Percentiles rank a stretch among this genome's conserved stretches.
Conservation (phyloP, 2,888 invertebrate genomes). For the Heliconius erato region DNA sequence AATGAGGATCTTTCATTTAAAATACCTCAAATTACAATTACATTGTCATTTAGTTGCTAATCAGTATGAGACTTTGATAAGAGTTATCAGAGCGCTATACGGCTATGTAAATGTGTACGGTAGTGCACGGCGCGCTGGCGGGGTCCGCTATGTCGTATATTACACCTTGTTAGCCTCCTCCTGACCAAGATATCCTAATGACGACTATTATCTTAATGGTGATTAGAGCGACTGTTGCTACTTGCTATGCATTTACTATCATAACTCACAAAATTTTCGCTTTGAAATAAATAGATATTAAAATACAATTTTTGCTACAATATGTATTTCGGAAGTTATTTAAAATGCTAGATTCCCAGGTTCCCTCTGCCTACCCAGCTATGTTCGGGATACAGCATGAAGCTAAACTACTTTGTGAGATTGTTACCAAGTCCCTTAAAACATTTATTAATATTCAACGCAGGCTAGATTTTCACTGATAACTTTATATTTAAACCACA, state of each 20-base stretch:
- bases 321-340: neutral
- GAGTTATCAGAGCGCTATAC: conserved; percentile 5
- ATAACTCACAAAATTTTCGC: conserved; percentile 30
- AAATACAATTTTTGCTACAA: neutral
- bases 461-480: neutral
- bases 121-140: conserved; percentile 35
- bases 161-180: conserved; percentile 59
- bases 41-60: conserved; percentile 30
- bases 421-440: too few species aligned
- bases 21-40: conserved; percentile 22
- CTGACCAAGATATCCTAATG: conserved; percentile 67
- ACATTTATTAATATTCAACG: too few species aligned
- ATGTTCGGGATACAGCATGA: too few species aligned
- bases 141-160: conserved; percentile 52
- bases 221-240: conserved; percentile 57
- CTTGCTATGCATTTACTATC: conserved; percentile 38
- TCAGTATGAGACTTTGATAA: conserved; percentile 29
- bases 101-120: conserved; percentile 35
- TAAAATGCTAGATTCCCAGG: too few species aligned
- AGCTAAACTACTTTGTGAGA: too few species aligned
- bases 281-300: neutral
- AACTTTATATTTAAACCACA: neutral
- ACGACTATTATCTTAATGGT: conserved; percentile 64
- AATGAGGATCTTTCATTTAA: conserved; percentile 10
- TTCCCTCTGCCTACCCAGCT: too few species aligned